These are phyloP conservation scores for Globicephala melas DNA, from an alignment of 2,113 vertebrate species.

Conservation along the genomic window DNA sequence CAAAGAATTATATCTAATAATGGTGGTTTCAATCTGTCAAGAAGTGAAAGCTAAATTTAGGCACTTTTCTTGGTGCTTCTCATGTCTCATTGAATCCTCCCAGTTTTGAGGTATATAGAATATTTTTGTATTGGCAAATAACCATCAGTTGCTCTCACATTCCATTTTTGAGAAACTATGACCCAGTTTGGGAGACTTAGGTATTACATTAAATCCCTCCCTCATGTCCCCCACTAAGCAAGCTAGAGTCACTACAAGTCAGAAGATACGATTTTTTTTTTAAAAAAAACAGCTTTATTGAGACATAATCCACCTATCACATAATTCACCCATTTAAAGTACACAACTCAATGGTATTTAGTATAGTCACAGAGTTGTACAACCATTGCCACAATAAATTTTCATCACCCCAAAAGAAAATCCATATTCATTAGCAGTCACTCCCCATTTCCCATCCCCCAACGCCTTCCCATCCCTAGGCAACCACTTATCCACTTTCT, in stretches of 20 bases:
- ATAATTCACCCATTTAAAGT: background rate
- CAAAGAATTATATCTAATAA: background rate
- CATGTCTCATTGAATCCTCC: background rate
- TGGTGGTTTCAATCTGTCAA: background rate
- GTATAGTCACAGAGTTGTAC: background rate
- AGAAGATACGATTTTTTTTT: background rate
- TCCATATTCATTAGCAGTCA: background rate
- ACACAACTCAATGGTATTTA: background rate
- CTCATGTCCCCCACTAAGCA: background rate
- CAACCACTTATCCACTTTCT: background rate
- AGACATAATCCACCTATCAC: background rate
- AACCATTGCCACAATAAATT: background rate
- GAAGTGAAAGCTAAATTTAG: background rate
- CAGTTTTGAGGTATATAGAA: background rate
- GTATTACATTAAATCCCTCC: background rate
- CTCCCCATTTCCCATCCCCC: background rate
- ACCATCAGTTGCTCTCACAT: background rate
- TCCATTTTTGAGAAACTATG: background rate
- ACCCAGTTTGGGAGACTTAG: background rate
- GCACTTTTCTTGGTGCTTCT: background rate
- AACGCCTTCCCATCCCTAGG: background rate
- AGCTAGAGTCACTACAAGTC: background rate
- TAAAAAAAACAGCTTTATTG: background rate
- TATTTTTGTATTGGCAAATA: background rate
- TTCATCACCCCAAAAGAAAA: background rate